Evolutionary conservation across 2,113 vertebrate species (phyloP).

Genomic region (Isurus oxyrinchus): DNA sequence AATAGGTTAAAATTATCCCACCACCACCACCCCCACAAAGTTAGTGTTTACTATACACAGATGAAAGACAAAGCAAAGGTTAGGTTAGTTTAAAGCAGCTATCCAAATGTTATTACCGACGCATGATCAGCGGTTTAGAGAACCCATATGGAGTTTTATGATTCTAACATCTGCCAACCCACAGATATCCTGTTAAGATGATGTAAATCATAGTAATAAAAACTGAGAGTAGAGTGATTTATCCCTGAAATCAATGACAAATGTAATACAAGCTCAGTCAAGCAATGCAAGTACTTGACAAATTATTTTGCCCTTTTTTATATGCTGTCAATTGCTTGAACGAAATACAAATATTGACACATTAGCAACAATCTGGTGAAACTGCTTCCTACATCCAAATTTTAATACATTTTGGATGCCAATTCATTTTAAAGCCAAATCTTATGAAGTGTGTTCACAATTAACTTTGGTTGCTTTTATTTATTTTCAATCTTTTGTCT

Average conservation of each 20-base stretch:
- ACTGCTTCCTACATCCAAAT: not conserved
- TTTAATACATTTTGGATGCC: not conserved
- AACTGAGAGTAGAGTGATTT: not conserved
- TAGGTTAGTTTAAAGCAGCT: not conserved
- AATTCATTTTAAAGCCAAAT: not conserved
- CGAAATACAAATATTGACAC: not conserved
- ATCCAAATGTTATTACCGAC: not conserved
- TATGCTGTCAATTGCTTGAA: not conserved
- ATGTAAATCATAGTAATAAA: not conserved
- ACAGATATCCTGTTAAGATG: not conserved
- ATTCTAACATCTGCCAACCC: slow-evolving; percentile 20
- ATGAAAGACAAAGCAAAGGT: not conserved
- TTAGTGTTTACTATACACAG: not conserved
- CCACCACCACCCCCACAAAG: not conserved
- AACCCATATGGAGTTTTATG: not conserved
- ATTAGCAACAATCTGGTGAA: not conserved
- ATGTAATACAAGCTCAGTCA: not conserved
- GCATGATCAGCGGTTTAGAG: not conserved
- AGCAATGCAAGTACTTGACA: not conserved
- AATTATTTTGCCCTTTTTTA: not conserved
- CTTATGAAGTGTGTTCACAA: not conserved
- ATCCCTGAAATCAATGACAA: not conserved
- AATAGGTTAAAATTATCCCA: not conserved
- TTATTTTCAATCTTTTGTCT: not conserved
- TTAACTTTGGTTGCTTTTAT: not conserved